Evolutionary conservation across 2,797 vertebrate genomes (phyloP).

Genomic region (Otolemur crassicaudatus): DNA sequence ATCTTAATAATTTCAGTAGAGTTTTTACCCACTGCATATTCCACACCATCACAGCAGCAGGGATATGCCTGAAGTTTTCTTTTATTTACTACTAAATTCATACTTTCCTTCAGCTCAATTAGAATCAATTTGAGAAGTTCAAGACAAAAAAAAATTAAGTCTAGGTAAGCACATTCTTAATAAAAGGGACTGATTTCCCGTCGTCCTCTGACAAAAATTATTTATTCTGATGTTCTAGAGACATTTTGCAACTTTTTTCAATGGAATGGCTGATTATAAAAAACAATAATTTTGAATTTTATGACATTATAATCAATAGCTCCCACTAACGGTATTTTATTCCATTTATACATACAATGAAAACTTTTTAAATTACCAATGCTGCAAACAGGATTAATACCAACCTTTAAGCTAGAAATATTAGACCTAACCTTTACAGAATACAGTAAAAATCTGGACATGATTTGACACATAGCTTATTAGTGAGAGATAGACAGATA

Average conservation of each 20-base stretch:
- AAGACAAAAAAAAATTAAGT: neutral
- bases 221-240: neutral
- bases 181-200: neutral
- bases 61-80: neutral
- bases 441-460: neutral
- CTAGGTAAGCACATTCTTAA: conserved; percentile 2
- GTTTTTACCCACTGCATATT: neutral
- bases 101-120: neutral
- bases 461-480: neutral
- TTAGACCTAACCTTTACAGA: neutral
- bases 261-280: neutral
- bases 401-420: neutral
- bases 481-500: neutral
- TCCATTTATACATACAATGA: conserved; percentile 5
- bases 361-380: neutral
- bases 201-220: neutral
- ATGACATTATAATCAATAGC: neutral
- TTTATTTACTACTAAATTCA: neutral
- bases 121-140: neutral
- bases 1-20: neutral
- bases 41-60: neutral
- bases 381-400: neutral
- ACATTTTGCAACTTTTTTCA: neutral
- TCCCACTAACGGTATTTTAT: conserved; percentile 30
- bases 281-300: conserved; percentile 25